Base-by-base conservation (phyloP, 2,888 invertebrate species). In the Vandiemenella viatica region DNA sequence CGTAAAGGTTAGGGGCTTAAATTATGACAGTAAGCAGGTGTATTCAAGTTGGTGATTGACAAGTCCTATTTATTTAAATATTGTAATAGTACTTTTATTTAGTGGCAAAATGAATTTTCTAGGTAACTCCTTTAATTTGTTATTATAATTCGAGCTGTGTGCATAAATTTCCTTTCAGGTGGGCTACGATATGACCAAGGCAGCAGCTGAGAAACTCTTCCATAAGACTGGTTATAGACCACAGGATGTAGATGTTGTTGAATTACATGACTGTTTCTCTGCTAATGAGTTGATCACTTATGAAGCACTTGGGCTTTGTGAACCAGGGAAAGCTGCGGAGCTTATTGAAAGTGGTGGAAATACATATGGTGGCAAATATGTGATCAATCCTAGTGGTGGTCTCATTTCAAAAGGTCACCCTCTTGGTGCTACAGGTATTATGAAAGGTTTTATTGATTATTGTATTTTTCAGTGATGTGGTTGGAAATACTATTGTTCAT, bases 351-450 rank as follows among this genome's bases (percentile, higher is more conserved):
- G 81, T 5, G 92, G 91, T 1, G 87, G 96, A 63, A 98, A 97
- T 65, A 98, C 98, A 0, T 98, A 98, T 60, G 87, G 97, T 22
- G 98, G 98, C 18, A 85, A 87, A 65, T 92, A 84, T 64, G 97
- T 98, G 4, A 76, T 98, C n/a, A 98, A 98, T 68, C 98, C 98
- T 0, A 95, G 95, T 62, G 98, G 96, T 45, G 98, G 98, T n/a
- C 75, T 98, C 41, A 97, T 97, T 55, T 95, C 96, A 1, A 98
- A 98, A 68, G 96, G 96, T 0, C 97, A 97, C 76, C 97, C 96
- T 13, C 71, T 97, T 49, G 97, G 96, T 44, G 96, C 96, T 1
- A 97, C 96, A 8, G 95, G 89, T 61, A 65, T 54, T 42, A n/a
- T 26, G 7, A n/a, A n/a, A n/a, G n/a, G n/a, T n/a, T n/a, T n/a